These are phyloP conservation scores for Chalcis sispes DNA, from an alignment of 2,888 invertebrate species.

Conservation along the genomic window DNA sequence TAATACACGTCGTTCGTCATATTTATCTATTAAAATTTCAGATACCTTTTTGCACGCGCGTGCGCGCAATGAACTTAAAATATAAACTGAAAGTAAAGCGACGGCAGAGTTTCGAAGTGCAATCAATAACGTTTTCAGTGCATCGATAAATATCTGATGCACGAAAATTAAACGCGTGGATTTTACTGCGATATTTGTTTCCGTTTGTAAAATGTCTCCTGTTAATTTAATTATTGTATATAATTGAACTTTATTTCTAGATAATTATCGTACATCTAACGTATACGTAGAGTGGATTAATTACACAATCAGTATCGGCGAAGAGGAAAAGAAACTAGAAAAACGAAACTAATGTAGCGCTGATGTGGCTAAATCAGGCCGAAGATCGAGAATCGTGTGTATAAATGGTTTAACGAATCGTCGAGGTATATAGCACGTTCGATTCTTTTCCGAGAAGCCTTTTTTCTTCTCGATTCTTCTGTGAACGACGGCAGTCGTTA, in stretches of 20 bases:
- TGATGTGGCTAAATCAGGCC: constrained; percentile 11
- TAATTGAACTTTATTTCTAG: not conserved
- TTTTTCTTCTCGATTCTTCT: not conserved
- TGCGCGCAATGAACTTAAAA: too few relatives aligned
- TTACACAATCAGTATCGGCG: not conserved
- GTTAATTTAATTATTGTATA: not conserved
- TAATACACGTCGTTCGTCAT: not conserved
- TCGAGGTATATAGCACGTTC: too few relatives aligned
- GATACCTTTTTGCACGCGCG: not conserved
- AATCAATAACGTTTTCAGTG: not conserved
- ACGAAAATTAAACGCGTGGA: not conserved
- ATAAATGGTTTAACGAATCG: too few relatives aligned
- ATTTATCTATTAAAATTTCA: not conserved
- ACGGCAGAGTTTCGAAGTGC: not conserved
- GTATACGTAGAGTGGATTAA: not conserved
- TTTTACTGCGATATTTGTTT: not conserved
- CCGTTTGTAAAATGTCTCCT: not conserved
- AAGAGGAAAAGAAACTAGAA: not conserved
- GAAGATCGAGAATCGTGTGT: not conserved
- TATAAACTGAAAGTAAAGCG: not conserved
- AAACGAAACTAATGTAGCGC: not conserved
- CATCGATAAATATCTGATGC: not conserved
- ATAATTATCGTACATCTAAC: not conserved
- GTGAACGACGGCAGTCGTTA: not conserved
- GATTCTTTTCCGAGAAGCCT: not conserved